Conservation (phyloP, 2,888 invertebrate species). For the Andrena hattorfiana region DNA sequence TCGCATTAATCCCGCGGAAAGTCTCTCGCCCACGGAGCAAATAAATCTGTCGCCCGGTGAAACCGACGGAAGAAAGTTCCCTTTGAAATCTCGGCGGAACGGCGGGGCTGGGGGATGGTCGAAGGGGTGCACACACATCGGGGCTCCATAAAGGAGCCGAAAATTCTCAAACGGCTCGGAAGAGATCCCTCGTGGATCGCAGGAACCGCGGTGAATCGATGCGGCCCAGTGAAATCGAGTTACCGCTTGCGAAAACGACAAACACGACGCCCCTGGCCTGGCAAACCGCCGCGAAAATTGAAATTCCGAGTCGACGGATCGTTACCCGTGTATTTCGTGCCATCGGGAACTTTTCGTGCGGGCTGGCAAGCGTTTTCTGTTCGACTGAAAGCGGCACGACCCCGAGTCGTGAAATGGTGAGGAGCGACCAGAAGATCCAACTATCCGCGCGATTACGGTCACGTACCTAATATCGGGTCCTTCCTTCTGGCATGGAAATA, state of each 20-base stretch:
- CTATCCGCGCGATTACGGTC: constrained; percentile 17
- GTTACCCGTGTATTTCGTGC: constrained; percentile 24
- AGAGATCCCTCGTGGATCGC: constrained; percentile 17
- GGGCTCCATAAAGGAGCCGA: neutral
- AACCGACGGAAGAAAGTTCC: neutral
- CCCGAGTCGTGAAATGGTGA: neutral
- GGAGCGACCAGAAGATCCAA: neutral
- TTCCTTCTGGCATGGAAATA: neutral
- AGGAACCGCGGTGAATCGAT: constrained; percentile 32
- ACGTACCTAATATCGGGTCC: constrained; percentile 6
- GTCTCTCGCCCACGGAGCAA: neutral
- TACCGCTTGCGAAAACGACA: constrained; percentile 10
- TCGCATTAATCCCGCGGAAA: neutral
- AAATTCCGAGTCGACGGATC: constrained; percentile 35
- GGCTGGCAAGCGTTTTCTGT: neutral
- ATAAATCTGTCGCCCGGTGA: constrained; percentile 23
- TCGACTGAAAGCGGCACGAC: neutral
- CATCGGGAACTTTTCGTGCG: neutral
- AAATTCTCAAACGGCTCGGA: constrained; percentile 37
- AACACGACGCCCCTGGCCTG: constrained; percentile 1
- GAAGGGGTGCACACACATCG: neutral
- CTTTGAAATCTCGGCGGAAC: constrained; percentile 5
- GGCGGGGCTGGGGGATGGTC: neutral
- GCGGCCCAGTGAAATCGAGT: constrained; percentile 30
- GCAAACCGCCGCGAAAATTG: constrained; percentile 36